Evolutionary conservation across 2,113 vertebrate genomes (phyloP), one percentile per base, ranked within the genome.

Genomic region (Hassar affinis): DNA sequence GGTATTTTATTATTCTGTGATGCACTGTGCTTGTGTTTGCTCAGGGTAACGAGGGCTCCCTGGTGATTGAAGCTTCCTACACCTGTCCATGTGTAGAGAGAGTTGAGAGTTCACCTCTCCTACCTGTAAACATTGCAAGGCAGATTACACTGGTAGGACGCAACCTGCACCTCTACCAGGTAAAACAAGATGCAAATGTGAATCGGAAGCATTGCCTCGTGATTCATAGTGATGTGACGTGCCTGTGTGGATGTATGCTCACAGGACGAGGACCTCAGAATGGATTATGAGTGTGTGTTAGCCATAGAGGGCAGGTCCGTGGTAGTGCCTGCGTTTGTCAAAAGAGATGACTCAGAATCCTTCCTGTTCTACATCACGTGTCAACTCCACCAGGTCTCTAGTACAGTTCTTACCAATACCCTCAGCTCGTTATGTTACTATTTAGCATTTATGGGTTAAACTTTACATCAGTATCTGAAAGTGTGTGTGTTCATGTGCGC

Each of bases 131-230:
- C 0, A 95, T 97, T 86, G 93, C 94, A 0, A 94, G 93, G 52
- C 95, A 97, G 86, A 94, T 99, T 82, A 95, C 92, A 0, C 91
- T 99, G 83, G 87, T 96, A 42, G 98, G 96, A 84, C 94, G 91
- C 82, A 97, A 98, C 89, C 94, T 99, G 22, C 90, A 95, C 78
- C 94, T 97, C 76, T 96, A 97, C 64, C 95, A 96, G 96, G 98
- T 98, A 92, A 88, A 4, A 6, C 38, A 8, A 33, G 18, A 38
- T 22, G 9, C 27, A 27, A 45, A 52, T n/a, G 6, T 12, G 12
- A 71, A 45, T 71, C 11, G n/a, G 14, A 6, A 30, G 4, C 14
- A 47, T 47, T 61, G 25, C 2, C 10, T 61, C 45, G 4, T n/a
- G 33, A 78, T 27, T 74, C 25, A 17, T 49, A 27, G 18, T 51